Conservation (phyloP, 2,113 vertebrate genomes). For the Neogale vison region DNA sequence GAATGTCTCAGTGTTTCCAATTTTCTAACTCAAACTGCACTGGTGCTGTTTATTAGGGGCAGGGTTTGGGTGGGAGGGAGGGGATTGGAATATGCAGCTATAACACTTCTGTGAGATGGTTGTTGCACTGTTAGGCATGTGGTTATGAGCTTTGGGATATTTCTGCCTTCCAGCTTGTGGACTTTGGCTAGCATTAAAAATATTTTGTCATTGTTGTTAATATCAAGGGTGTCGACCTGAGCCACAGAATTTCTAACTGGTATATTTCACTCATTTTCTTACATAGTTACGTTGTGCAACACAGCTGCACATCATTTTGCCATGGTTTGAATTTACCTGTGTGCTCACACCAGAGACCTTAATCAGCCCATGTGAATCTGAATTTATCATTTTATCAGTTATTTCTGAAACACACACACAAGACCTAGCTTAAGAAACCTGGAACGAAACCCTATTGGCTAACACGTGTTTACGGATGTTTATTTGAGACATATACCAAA, state of each 20-base stretch:
- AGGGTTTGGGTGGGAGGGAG: slow-evolving; percentile 77
- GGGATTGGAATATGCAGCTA: slow-evolving; percentile 74
- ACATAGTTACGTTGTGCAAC: slow-evolving; percentile 74
- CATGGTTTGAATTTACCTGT: slow-evolving; percentile 90
- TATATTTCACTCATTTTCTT: slow-evolving; percentile 80
- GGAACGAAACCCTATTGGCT: slow-evolving; percentile 73
- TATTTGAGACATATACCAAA: slow-evolving; percentile 86
- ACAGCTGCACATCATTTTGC: slow-evolving; percentile 85
- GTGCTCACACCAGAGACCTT: slow-evolving; percentile 96
- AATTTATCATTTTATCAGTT: slow-evolving; percentile 67
- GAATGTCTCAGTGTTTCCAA: slow-evolving; percentile 83
- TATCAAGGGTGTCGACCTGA: slow-evolving; percentile 67
- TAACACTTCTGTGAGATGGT: slow-evolving; percentile 78
- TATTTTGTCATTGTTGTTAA: slow-evolving; percentile 34
- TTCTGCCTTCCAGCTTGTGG: slow-evolving; percentile 77
- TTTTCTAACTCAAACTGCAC: slow-evolving; percentile 80
- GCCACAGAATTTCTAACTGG: slow-evolving; percentile 77
- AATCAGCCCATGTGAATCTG: slow-evolving; percentile 88
- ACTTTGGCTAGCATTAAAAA: slow-evolving; percentile 73
- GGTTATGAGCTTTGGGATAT: slow-evolving; percentile 75
- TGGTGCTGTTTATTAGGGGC: slow-evolving; percentile 81
- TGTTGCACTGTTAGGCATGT: slow-evolving; percentile 74
- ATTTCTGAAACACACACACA: slow-evolving; percentile 52
- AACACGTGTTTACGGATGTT: slow-evolving; percentile 69
- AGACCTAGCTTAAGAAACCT: slow-evolving; percentile 70